Percentiles rank a stretch among this genome's conserved stretches.
Evolutionary conservation across 1,140 invertebrate species (phyloP).

Genomic region (Drosophila suzukii): DNA sequence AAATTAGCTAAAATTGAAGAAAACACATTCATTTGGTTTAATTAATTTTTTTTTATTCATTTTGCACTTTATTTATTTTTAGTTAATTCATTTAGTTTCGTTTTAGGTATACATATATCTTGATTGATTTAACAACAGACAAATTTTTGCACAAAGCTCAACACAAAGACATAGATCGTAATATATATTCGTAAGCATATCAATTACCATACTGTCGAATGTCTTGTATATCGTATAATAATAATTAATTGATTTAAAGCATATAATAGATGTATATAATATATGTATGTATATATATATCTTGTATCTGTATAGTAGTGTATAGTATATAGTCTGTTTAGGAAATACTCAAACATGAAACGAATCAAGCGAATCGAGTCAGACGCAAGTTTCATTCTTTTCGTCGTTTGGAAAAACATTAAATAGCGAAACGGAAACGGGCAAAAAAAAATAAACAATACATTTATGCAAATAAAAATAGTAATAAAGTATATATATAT

Average conservation of each 20-base stretch:
- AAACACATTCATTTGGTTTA: constrained; percentile 15
- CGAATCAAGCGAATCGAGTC: constrained; percentile 41
- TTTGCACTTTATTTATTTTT: constrained; percentile 74
- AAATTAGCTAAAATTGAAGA: neutral
- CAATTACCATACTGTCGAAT: constrained; percentile 80
- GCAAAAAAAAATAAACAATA: constrained; percentile 25
- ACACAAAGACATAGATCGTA: constrained; percentile 54
- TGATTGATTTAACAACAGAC: constrained; percentile 55
- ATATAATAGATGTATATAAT: constrained; percentile 61
- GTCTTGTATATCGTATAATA: constrained; percentile 75
- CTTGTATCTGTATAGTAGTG: constrained; percentile 51
- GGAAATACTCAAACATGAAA: constrained; percentile 76
- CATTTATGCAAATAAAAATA: constrained; percentile 24
- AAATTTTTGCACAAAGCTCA: constrained; percentile 47
- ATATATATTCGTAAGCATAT: constrained; percentile 77
- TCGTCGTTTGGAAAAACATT: constrained; percentile 40
- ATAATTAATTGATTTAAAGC: constrained; percentile 82
- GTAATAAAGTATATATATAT: constrained; percentile 47
- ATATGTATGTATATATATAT: constrained; percentile 39
- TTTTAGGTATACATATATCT: constrained; percentile 63
- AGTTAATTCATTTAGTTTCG: constrained; percentile 77
- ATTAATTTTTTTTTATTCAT: constrained; percentile 52
- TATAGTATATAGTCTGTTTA: constrained; percentile 73
- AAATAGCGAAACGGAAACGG: constrained; percentile 37
- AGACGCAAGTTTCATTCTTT: constrained; percentile 17